Evolutionary conservation across 2,113 vertebrate species (phyloP).

Genomic region (Emydura subglobosa): DNA sequence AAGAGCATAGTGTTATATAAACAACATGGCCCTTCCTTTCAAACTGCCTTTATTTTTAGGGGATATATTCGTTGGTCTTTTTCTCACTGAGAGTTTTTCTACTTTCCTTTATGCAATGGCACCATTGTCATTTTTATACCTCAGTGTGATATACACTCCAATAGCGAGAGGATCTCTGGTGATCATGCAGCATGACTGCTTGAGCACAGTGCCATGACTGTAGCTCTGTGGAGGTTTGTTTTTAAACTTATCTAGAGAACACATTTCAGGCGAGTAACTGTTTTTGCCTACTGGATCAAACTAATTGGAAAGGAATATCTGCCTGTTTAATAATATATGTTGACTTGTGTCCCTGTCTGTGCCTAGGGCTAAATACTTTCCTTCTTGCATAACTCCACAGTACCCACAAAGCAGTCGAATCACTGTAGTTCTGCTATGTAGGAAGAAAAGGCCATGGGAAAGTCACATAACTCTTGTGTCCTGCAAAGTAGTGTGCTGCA

Average conservation of each 20-base stretch:
- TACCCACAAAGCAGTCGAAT: neutral
- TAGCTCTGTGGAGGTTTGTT: neutral
- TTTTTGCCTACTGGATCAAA: neutral
- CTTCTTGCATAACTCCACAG: accelerated
- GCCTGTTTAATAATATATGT: neutral
- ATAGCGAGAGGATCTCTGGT: neutral
- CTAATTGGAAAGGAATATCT: neutral
- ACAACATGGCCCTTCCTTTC: neutral
- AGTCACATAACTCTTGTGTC: neutral
- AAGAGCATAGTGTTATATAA: neutral
- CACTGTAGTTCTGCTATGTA: neutral
- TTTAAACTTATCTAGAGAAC: neutral
- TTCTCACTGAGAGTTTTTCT: neutral
- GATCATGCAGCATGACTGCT: neutral
- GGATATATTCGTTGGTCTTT: neutral
- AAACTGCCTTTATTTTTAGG: neutral
- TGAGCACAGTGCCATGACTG: accelerated
- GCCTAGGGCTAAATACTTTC: neutral
- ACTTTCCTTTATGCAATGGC: neutral
- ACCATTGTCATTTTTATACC: neutral
- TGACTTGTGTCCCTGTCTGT: neutral
- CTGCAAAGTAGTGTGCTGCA: neutral
- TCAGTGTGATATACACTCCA: accelerated
- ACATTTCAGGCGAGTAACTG: neutral
- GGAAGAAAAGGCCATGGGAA: neutral